Evolutionary conservation across 1,140 invertebrate species (phyloP).

Genomic region (Nasonia giraulti): DNA sequence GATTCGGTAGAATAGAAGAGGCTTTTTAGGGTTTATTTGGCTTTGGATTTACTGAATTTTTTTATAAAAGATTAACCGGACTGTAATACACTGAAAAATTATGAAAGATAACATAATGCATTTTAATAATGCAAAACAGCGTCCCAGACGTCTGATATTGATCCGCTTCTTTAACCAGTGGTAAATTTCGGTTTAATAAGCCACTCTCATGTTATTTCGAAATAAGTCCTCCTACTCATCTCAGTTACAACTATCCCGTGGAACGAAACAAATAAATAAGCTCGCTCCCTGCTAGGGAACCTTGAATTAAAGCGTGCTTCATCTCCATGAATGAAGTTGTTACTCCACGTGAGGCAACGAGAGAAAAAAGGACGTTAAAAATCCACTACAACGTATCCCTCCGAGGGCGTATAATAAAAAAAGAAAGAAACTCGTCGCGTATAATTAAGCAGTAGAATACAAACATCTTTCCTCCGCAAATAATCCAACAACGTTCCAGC

Average conservation of each 20-base stretch:
- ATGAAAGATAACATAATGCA: too few species aligned
- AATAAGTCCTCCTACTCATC: background rate
- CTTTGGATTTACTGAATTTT: background rate
- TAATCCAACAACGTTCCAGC: too few species aligned
- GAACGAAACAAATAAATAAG: background rate
- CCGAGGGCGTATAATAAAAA: background rate
- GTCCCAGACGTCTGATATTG: background rate
- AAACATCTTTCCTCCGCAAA: too few species aligned
- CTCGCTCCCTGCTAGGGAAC: background rate
- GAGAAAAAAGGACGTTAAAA: background rate
- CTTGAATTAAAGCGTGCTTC: background rate
- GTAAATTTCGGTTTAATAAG: background rate
- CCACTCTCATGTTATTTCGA: background rate
- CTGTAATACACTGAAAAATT: too few species aligned
- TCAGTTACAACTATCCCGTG: background rate
- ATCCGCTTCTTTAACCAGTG: background rate
- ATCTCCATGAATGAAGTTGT: background rate
- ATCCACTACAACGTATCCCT: background rate
- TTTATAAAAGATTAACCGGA: too few species aligned
- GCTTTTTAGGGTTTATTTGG: background rate
- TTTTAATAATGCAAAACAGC: too few species aligned
- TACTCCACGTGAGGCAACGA: background rate
- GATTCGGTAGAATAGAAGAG: background rate
- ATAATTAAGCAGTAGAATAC: too few species aligned
- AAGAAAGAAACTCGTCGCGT: background rate